Evolutionary conservation across 2,797 vertebrate species (phyloP), one percentile per base, ranked within the genome.

Genomic region (Falco novaeseelandiae): DNA sequence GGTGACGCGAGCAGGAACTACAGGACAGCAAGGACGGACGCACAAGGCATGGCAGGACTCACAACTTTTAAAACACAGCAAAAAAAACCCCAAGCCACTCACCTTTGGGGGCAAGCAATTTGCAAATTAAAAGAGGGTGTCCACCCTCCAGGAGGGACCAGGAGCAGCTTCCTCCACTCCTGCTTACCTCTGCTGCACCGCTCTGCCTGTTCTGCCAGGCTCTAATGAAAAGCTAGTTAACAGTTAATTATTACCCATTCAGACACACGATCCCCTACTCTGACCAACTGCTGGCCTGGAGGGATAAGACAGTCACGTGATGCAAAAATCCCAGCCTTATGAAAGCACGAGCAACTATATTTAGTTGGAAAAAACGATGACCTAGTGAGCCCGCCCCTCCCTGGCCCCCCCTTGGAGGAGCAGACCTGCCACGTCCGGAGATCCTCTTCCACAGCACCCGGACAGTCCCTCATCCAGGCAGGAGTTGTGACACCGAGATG

Each of bases 351-450:
- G 84, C 92, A 93, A 96, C 95, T 95, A 97, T 95, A 97, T 97
- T 95, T 98, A 97, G 92, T 95, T 38, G 59, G 85, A 92, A 96
- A 96, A 97, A 97, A 96, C n/a, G 70, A 96, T 88, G 96, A 97
- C 80, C 96, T 74, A 87, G 89, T 21, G 26, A 95, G 91, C 52
- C 73, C 6, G 61, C n/a, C 67, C 71, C 84, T 90, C 79, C 69
- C 72, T 30, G 29, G 7, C 49, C 19, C 65, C 63, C 7, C 38
- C 20, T 36, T 32, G 4, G 34, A 63, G 57, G 3, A 84, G 48
- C 54, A 0, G 5, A 89, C 57, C 44, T 52, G 59, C 62, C 63
- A 54, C 40, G 42, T 58, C 87, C 62, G 2, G 36, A 32, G 51
- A 48, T 44, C 72, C 61, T 38, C 69, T 48, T 87, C 84, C 48